phyloP scores from a whole-genome alignment of 92 coral and sea anemone species.

The Galaxea fascicularis region DNA sequence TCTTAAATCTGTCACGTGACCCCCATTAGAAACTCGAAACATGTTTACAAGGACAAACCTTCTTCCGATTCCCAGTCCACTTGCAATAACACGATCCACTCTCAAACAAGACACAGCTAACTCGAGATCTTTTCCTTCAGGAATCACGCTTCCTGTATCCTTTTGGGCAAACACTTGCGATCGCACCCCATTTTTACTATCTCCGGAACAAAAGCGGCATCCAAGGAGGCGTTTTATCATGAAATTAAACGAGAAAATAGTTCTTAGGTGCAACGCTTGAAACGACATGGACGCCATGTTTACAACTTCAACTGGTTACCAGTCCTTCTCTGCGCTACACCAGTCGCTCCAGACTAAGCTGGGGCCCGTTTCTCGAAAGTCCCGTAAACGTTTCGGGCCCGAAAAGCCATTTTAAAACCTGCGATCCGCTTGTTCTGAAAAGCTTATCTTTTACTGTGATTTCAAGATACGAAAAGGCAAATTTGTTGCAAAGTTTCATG shows the following conservation, averaged over 20 bases:
- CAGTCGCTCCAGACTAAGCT: too few relatives aligned
- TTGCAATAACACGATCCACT: conserved; percentile 69
- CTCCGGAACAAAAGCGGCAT: conserved; percentile 9
- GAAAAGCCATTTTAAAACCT: too few relatives aligned
- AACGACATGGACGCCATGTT: conserved; percentile 18
- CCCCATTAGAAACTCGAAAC: not conserved
- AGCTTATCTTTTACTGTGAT: too few relatives aligned
- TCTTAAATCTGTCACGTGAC: too few relatives aligned
- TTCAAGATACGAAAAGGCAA: too few relatives aligned
- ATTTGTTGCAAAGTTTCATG: too few relatives aligned
- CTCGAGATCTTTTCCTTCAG: conserved; percentile 48
- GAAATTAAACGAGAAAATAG: conserved; percentile 4
- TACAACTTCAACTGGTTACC: not conserved
- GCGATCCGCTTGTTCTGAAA: too few relatives aligned
- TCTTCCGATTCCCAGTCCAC: conserved; percentile 74
- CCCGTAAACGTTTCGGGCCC: too few relatives aligned
- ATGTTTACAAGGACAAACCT: conserved; percentile 35
- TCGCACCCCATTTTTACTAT: not conserved
- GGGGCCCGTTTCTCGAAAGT: too few relatives aligned
- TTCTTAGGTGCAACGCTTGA: conserved; percentile 3
- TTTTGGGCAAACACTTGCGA: not conserved
- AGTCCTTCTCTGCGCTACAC: not conserved
- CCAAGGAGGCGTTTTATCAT: not conserved
- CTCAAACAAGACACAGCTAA: conserved; percentile 65
- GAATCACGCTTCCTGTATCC: not conserved